Conservation (phyloP, 2,888 invertebrate genomes). For the Cecidostiba fungosa region DNA sequence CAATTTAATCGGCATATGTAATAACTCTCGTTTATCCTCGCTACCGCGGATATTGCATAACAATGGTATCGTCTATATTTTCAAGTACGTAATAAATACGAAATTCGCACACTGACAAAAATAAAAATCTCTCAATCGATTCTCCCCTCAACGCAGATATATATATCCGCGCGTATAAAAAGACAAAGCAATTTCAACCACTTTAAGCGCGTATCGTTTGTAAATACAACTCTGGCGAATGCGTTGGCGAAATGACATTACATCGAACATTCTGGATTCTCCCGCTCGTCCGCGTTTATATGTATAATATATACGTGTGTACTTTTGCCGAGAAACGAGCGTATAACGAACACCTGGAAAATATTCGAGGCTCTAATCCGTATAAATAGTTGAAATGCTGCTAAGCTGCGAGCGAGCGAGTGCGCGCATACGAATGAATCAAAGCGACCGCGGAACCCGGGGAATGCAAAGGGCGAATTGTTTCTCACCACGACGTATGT, state of each 20-base stretch:
- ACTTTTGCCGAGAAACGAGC: constrained; percentile 23
- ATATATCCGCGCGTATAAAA: neutral
- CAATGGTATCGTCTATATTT: too few species aligned
- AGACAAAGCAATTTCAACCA: constrained; percentile 46
- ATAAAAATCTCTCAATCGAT: too few species aligned
- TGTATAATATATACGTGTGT: neutral
- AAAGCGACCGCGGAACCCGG: constrained; percentile 76
- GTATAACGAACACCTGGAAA: constrained; percentile 58
- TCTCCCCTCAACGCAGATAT: too few species aligned
- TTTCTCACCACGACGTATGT: constrained; percentile 70
- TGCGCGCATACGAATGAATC: constrained; percentile 66
- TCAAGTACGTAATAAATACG: too few species aligned
- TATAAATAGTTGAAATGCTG: constrained; percentile 73
- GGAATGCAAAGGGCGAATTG: constrained; percentile 73
- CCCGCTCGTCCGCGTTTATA: neutral
- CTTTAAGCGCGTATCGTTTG: constrained; percentile 33
- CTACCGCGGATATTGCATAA: too few species aligned
- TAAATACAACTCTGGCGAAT: constrained; percentile 33
- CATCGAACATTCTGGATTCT: constrained; percentile 58
- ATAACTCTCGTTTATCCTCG: neutral
- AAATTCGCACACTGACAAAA: too few species aligned
- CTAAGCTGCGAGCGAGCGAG: constrained; percentile 62
- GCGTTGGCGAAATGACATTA: constrained; percentile 52
- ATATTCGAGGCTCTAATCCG: constrained; percentile 59
- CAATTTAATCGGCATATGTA: neutral